Percentiles rank a stretch among this genome's conserved stretches.
Evolutionary conservation across 2,888 invertebrate species (phyloP).

Genomic region (Lasioglossum malachurum): DNA sequence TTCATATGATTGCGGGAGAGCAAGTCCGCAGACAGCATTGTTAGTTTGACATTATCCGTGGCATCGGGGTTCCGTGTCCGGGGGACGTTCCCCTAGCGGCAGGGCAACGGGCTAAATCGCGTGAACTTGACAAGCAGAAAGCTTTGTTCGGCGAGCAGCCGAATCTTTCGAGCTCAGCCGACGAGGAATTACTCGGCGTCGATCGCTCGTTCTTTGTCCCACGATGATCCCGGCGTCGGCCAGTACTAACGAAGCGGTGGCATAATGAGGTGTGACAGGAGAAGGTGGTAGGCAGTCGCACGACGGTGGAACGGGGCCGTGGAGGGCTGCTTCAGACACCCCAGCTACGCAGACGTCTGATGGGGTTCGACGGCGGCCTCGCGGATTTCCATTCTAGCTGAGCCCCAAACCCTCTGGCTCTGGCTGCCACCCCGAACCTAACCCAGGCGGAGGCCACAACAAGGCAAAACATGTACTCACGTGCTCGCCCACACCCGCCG

Average conservation of each 20-base stretch:
- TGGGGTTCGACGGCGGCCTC: constrained; percentile 72
- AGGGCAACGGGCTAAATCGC: background rate
- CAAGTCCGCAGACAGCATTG: background rate
- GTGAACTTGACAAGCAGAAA: constrained; percentile 27
- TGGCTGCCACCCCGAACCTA: background rate
- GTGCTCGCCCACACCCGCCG: constrained; percentile 30
- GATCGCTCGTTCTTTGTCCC: constrained; percentile 67
- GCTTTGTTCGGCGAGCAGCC: constrained; percentile 57
- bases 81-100: background rate
- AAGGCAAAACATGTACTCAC: constrained; percentile 62
- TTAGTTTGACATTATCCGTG: constrained; percentile 1
- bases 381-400: constrained; percentile 71
- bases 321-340: constrained; percentile 82
- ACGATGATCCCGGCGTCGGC: constrained; percentile 61
- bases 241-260: constrained; percentile 77
- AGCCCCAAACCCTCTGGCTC: constrained; percentile 17
- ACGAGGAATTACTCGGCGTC: constrained; percentile 57
- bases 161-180: constrained; percentile 53
- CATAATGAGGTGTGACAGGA: constrained; percentile 81
- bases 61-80: background rate
- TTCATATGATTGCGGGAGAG: background rate
- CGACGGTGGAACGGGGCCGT: constrained; percentile 42
- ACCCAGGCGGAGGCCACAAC: constrained; percentile 37
- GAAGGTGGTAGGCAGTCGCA: constrained; percentile 73
- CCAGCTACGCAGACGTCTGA: constrained; percentile 77